Evolutionary conservation across 1,140 invertebrate species (phyloP), one percentile per base, ranked within the genome.

Genomic region (Dendrolimus punctatus): DNA sequence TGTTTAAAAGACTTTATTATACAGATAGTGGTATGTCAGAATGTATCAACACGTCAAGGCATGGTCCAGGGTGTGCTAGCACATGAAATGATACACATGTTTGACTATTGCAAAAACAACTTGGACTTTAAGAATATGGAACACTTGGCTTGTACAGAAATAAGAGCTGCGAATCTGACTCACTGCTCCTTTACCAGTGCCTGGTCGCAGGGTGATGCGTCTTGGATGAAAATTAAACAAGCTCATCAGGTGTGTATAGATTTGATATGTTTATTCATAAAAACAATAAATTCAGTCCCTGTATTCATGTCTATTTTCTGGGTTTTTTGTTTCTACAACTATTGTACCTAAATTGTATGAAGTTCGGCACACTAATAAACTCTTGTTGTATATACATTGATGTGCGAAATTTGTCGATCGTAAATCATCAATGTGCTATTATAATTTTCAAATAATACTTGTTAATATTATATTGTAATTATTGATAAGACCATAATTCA

Each of bases 81-180:
- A 2, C 98, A 99, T 82, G 98, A 99, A 87, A 91, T 99, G 89
- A 93, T 98, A 44, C 98, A 99, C 80, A 98, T 98, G 95, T 99
- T 98, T 82, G 98, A 99, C 80, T 95, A 93, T 70, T 99, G 97
- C 82, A 90, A 91, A 45, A 94, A 96, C 62, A 91, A 98, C 51
- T 73, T 98, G 40, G 93, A 99, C 76, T 95, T 97, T 63, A 93
- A 91, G 62, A 97, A 99, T 78, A 86, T 97, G 53, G 93, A 98
- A 68, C 98, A 99, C 87, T 80, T 99, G 43, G 97, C 97, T 0
- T 99, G 98, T 75, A 97, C 96, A 0, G 98, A 99, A 90, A 95
- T 98, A 59, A 85, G 95, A 65, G 95, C 95, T 5, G 96, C 96
- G 0, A 98, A 97, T 84, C 86, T 98, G 5, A 93, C 94, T 0